Percentiles rank a stretch among this genome's conserved stretches.
Evolutionary conservation across 2,113 vertebrate species (phyloP).

Genomic region (Plecturocebus donacophilus): DNA sequence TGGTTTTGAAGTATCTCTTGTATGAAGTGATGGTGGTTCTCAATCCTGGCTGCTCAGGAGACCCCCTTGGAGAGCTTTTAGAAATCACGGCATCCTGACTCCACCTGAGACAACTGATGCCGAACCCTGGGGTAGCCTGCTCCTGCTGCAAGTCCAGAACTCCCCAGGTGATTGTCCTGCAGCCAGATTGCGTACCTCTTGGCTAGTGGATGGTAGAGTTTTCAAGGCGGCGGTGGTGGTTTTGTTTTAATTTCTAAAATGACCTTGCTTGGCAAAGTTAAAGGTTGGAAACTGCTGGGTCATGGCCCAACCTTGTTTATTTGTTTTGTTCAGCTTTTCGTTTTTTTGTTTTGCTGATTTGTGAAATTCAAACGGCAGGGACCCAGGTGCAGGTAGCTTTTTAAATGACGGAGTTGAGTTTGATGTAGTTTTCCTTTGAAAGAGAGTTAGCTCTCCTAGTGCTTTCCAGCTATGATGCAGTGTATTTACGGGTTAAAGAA

Average conservation of each 20-base stretch:
- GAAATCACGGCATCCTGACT: neutral
- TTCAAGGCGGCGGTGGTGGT: neutral
- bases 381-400: neutral
- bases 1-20: slow-evolving; percentile 27
- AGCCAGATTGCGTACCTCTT: neutral
- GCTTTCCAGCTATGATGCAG: neutral
- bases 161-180: neutral
- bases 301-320: neutral
- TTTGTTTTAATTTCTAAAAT: neutral
- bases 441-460: neutral
- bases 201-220: neutral
- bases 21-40: neutral
- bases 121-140: neutral
- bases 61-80: neutral
- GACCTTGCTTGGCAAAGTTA: neutral
- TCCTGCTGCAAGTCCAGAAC: neutral
- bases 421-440: neutral
- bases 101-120: neutral
- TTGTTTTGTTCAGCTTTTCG: neutral
- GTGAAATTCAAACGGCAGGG: slow-evolving; percentile 8
- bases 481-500: neutral
- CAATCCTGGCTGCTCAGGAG: neutral
- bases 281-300: slow-evolving; percentile 11
- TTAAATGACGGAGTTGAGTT: neutral
- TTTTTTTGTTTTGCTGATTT: neutral